phyloP scores from a whole-genome alignment of 2,113 vertebrate genomes.

The Corydoras sp. region DNA sequence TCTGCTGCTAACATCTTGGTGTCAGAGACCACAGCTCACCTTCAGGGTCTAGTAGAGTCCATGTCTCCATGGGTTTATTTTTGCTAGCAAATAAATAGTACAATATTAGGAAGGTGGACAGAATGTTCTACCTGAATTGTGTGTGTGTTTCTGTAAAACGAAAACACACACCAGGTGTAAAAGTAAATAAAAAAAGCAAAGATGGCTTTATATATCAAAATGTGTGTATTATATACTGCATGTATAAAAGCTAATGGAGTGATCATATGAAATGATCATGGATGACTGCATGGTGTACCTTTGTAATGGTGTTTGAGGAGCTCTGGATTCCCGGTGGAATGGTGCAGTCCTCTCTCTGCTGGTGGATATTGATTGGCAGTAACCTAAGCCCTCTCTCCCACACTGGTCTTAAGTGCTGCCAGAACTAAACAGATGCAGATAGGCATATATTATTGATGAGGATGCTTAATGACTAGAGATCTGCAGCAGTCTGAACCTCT shows the following conservation, averaged over 20 bases:
- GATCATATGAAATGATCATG: not conserved
- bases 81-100: too few species aligned
- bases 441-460: conserved; percentile 75
- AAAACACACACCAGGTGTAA: too few species aligned
- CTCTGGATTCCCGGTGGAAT: conserved; percentile 22
- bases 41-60: too few species aligned
- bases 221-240: too few species aligned
- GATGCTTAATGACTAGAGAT: conserved; percentile 65
- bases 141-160: too few species aligned
- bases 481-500: conserved; percentile 47
- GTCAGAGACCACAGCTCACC: too few species aligned
- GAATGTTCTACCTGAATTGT: too few species aligned
- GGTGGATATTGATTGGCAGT: conserved; percentile 61
- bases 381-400: conserved; percentile 59
- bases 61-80: too few species aligned
- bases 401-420: conserved; percentile 62
- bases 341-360: conserved; percentile 37
- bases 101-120: too few species aligned
- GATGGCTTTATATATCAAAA: too few species aligned
- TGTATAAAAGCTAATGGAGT: not conserved
- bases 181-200: too few species aligned
- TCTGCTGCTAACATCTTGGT: too few species aligned
- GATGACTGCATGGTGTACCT: not conserved
- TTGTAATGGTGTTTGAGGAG: not conserved
- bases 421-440: conserved; percentile 46